phyloP scores from a whole-genome alignment of 2,113 vertebrate species.

The Otis tarda region DNA sequence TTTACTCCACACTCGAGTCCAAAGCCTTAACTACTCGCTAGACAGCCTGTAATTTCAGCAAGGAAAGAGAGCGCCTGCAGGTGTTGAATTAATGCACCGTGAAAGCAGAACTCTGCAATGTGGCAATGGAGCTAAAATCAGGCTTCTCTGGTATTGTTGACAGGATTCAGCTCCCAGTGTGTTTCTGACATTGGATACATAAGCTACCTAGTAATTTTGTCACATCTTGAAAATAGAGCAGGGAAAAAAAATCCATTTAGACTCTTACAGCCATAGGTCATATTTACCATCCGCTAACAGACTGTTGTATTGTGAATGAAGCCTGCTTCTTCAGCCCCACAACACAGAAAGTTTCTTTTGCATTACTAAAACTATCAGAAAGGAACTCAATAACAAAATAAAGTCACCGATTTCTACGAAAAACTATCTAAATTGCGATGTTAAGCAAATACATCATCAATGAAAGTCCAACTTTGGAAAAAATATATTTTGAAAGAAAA shows the following conservation, averaged over 20 bases:
- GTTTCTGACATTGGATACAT: constrained; percentile 51
- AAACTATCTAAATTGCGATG: constrained; percentile 31
- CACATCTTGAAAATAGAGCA: constrained; percentile 65
- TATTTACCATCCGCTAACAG: constrained; percentile 57
- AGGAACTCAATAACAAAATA: constrained; percentile 36
- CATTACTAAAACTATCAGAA: neutral
- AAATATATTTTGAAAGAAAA: constrained; percentile 29
- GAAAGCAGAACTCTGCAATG: constrained; percentile 45
- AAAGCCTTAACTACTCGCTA: constrained; percentile 51
- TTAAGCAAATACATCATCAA: constrained; percentile 25
- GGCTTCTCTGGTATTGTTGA: constrained; percentile 29
- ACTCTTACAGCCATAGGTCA: constrained; percentile 55
- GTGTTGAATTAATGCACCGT: constrained; percentile 52
- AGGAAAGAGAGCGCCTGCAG: constrained; percentile 60
- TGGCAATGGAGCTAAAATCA: constrained; percentile 34
- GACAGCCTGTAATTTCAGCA: constrained; percentile 73
- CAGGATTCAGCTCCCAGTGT: constrained; percentile 30
- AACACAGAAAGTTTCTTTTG: constrained; percentile 18
- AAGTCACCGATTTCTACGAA: constrained; percentile 32
- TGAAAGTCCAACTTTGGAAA: constrained; percentile 2
- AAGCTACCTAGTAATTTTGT: constrained; percentile 68
- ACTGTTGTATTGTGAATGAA: constrained; percentile 33
- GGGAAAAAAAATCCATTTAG: constrained; percentile 59
- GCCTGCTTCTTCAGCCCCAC: constrained; percentile 36
- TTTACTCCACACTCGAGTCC: constrained; percentile 46